Base-by-base conservation (phyloP, 1,140 invertebrate genomes). In the Danaus plexippus region DNA sequence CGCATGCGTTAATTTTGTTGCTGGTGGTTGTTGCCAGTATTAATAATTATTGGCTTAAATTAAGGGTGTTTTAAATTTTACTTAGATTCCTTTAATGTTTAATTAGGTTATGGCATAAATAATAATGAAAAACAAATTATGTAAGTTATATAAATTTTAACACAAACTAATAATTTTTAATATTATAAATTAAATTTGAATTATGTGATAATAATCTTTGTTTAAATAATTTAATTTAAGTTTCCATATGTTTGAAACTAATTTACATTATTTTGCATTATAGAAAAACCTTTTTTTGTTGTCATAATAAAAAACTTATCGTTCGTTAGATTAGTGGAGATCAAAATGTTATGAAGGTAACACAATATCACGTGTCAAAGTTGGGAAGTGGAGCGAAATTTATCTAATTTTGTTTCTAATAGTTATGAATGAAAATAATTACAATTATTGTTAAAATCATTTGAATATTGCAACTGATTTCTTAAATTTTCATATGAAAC, bases 391-490 rank as follows among this genome's bases (percentile, higher is more conserved):
- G 73, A 79, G 73, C 77, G 75, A 82, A 83, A 77, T 71, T 72
- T 75, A 71, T 45, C 56, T 49, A 57, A 52, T 53, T 60, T 57
- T 59, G 67, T 73, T 71, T 46, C 54, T 50, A 57, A 44, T 57
- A 69, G 69, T 80, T 73, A 83, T 83, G 80, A 80, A 80, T 80
- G 76, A 83, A 83, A 77, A 73, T 59, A 54, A 32, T 15, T n/a
- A 9, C 22, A 41, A 41, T 44, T 45, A 43, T 6, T 45, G 54
- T 15, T 57, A 22, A 45, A 57, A 57, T 10, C 22, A 32, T 32
- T 8, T 32, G 22, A 32, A 32, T 32, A 32, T 32, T 32, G 22
- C 22, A 32, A 4, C 5, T 2, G 7, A 7, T 32, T 32, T 32
- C 22, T 32, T 5, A 32, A 32, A 32, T 6, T 32, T 32, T 32